phyloP scores from a whole-genome alignment of 2,797 vertebrate species.

The Cottoperca gobio region DNA sequence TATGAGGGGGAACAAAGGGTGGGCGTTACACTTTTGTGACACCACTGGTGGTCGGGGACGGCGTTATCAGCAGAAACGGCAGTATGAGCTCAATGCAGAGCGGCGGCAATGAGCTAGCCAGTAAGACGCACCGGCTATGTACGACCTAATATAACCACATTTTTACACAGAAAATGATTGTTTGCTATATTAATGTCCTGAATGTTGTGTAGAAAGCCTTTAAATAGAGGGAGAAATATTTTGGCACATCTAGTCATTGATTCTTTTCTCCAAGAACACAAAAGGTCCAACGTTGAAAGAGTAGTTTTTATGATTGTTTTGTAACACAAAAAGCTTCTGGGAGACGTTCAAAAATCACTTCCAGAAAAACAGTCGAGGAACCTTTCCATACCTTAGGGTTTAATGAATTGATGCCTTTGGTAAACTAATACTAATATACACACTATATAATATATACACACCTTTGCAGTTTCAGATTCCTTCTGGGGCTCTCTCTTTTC shows the following conservation, averaged over 20 bases:
- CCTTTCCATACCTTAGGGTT: not conserved
- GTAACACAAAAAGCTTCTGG: not conserved
- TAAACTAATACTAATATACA: not conserved
- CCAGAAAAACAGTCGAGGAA: not conserved
- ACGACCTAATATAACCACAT: too few species aligned
- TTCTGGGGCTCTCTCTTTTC: not conserved
- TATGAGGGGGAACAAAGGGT: not conserved
- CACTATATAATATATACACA: not conserved
- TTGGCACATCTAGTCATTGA: conserved; percentile 11
- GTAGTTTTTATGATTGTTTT: conserved; percentile 20
- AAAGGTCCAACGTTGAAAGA: conserved; percentile 20
- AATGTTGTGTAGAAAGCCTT: too few species aligned
- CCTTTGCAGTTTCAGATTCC: conserved; percentile 2
- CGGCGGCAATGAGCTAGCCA: not conserved
- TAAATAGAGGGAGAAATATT: not conserved
- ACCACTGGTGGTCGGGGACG: not conserved
- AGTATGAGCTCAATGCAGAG: not conserved
- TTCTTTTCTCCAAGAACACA: conserved; percentile 15
- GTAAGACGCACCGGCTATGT: too few species aligned
- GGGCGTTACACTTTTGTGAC: not conserved
- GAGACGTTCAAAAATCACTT: not conserved
- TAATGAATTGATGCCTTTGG: not conserved
- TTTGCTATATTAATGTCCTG: too few species aligned
- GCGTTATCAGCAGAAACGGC: not conserved
- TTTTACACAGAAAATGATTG: too few species aligned